These are phyloP conservation scores for Palythoa grandis DNA, from an alignment of 92 coral and sea anemone genomes.

Conservation along the genomic window DNA sequence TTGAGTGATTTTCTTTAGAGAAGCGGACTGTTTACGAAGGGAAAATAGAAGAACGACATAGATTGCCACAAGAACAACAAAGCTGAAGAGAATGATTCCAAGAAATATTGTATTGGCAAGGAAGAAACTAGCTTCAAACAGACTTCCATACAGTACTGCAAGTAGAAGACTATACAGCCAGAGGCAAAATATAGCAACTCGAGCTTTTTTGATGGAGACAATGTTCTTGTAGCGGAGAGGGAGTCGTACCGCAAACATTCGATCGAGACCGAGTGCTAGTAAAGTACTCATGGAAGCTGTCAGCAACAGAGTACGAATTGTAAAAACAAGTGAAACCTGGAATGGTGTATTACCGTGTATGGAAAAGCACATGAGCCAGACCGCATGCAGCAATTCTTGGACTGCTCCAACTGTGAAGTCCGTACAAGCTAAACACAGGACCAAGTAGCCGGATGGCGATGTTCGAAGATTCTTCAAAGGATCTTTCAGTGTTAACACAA, in stretches of 20 bases:
- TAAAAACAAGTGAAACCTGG: neutral
- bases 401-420: constrained; percentile 5
- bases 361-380: neutral
- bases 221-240: constrained; percentile 14
- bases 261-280: neutral
- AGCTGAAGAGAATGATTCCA: neutral
- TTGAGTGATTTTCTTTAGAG: neutral
- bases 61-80: neutral
- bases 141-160: neutral
- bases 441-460: neutral
- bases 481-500: neutral
- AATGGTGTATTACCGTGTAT: neutral
- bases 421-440: constrained; percentile 17
- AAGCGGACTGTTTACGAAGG: neutral
- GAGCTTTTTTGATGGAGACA: neutral
- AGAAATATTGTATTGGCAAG: neutral
- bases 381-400: neutral
- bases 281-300: neutral
- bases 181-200: neutral
- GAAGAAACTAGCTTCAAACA: neutral
- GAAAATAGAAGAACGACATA: neutral
- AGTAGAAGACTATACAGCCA: neutral
- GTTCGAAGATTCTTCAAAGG: constrained; percentile 2
- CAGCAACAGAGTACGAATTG: neutral
- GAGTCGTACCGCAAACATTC: constrained; percentile 1